Conservation (phyloP, 2,888 invertebrate species). For the Platycheirus rosarum region DNA sequence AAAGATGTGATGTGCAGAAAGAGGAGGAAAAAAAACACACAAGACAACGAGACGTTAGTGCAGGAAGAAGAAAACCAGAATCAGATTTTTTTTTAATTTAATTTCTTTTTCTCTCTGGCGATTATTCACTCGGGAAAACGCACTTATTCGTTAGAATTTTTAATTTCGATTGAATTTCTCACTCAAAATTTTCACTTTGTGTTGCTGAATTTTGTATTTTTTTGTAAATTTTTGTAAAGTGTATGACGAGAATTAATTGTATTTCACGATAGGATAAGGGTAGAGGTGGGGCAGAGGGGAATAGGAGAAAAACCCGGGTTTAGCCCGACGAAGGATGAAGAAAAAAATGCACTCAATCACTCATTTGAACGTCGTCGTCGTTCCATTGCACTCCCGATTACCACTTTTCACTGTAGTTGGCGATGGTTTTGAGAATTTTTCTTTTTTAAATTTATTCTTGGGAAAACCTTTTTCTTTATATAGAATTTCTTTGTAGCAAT, state of each 20-base stretch:
- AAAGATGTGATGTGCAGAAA: slow-evolving; percentile 63
- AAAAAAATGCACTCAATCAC: slow-evolving; percentile 63
- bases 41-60: slow-evolving; percentile 45
- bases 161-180: slow-evolving; percentile 22
- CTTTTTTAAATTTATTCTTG: too few relatives aligned
- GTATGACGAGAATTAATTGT: slow-evolving; percentile 35
- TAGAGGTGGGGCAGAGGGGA: slow-evolving; percentile 33
- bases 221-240: slow-evolving; percentile 28
- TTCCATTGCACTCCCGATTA: slow-evolving; percentile 64
- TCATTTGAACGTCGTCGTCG: slow-evolving; percentile 68
- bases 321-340: slow-evolving; percentile 33
- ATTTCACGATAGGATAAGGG: slow-evolving; percentile 14
- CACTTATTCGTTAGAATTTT: slow-evolving; percentile 50
- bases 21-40: slow-evolving; percentile 50
- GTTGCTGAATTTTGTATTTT: slow-evolving; percentile 19
- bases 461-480: too few relatives aligned
- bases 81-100: slow-evolving; percentile 32
- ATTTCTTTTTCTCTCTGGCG: slow-evolving; percentile 17
- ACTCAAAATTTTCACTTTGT: slow-evolving; percentile 51
- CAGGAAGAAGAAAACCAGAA: slow-evolving; percentile 64
- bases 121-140: slow-evolving; percentile 59
- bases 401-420: slow-evolving; percentile 54
- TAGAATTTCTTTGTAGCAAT: slow-evolving; percentile 25
- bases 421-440: slow-evolving; percentile 19
- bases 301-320: slow-evolving; percentile 53